Base-by-base conservation (phyloP, 2,888 invertebrate species). In the Tholera decimalis region DNA sequence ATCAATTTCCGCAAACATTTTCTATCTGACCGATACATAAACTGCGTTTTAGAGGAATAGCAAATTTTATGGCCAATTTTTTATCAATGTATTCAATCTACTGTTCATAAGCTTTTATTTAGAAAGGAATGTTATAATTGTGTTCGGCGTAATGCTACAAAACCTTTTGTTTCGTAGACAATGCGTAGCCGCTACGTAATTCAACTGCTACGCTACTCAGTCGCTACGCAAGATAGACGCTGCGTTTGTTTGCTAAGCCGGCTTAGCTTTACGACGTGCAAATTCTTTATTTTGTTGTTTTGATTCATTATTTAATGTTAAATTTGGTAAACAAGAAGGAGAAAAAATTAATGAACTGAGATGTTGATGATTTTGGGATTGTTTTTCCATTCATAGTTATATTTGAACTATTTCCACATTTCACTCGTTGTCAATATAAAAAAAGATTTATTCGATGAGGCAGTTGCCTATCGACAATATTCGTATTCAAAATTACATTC, bases 221-320 rank as follows among this genome's bases (percentile, higher is more conserved):
- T 8, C 24, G 51, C 67, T 51, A 54, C 44, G 20, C 30, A 22
- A 13, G 13, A 22, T 7, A 37, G 24, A 7, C 28, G 56, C 37
- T 43, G 47, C 61, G 15, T 3, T 35, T 35, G 49, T 24, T 11
- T 22, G 46, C 59, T 69, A 37, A 20, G 69, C 30, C 13, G 20
- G 18, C 20, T 43, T 26, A 53, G 33, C 22, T 13, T 51, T 3
- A 20, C 13, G 13, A 49, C 13, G 28, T 20, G 9, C 13, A 13
- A 24, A 46, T 30, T 11, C 24, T 43, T n/a, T 15, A 24, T 59
- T 18, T 58, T 1, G 9, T n/a, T n/a, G n/a, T n/a, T n/a, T n/a
- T n/a, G n/a, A n/a, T n/a, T n/a, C n/a, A n/a, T n/a, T n/a, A n/a
- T n/a, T n/a, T n/a, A n/a, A n/a, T n/a, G n/a, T n/a, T n/a, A n/a